These are phyloP conservation scores for Apostichopus californicus DNA, from an alignment of 35 echinoderm and acorn worm species.

Conservation along the genomic window DNA sequence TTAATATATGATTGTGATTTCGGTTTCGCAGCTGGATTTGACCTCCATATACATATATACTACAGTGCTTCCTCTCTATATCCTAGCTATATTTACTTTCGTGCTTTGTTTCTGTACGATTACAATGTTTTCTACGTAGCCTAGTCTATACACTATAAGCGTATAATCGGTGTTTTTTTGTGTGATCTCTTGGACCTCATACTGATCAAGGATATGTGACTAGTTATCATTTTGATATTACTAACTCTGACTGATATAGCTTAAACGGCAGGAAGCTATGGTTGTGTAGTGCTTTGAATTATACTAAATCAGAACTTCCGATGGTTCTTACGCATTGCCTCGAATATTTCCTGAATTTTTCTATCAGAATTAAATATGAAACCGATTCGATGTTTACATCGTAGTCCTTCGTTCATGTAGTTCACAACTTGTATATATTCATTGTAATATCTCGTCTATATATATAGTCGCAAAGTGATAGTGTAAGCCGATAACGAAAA, in stretches of 20 bases:
- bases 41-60: no score
- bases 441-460: not conserved
- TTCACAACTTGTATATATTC: not conserved
- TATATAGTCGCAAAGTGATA: not conserved
- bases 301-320: constrained; percentile 57
- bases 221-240: constrained; percentile 38
- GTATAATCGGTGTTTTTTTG: not conserved
- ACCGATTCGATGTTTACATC: constrained; percentile 33
- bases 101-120: not conserved
- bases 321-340: constrained; percentile 50
- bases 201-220: constrained; percentile 28
- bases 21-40: no score
- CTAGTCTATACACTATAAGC: not conserved
- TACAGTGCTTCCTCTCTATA: not conserved
- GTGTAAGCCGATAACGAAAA: constrained; percentile 9
- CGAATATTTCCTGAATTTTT: constrained; percentile 60
- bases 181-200: not conserved
- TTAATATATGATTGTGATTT: no score
- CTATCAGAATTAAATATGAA: constrained; percentile 51
- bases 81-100: not conserved
- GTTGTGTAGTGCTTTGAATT: constrained; percentile 49
- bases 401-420: not conserved
- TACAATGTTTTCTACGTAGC: not conserved
- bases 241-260: constrained; percentile 42
- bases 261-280: constrained; percentile 32